A percentile compares a stretch with the other conserved stretches of the same genome.
phyloP scores from a whole-genome alignment of 2,113 vertebrate species.

The Ia io region DNA sequence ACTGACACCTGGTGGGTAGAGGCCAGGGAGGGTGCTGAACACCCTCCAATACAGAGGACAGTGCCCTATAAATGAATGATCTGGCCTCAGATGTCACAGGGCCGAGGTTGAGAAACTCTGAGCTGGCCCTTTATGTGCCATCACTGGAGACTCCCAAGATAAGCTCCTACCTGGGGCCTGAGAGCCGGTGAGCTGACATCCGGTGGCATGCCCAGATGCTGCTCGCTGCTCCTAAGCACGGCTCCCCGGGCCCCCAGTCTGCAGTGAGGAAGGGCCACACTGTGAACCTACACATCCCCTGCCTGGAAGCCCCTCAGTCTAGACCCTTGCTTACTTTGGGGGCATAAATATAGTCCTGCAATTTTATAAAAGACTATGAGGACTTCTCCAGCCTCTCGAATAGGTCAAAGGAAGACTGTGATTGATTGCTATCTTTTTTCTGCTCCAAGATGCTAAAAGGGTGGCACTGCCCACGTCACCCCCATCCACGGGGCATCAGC shows the following conservation, averaged over 20 bases:
- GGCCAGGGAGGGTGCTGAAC: no score
- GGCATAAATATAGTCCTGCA: not conserved
- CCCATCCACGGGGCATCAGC: not conserved
- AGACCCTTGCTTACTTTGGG: not conserved
- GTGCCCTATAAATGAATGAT: no score
- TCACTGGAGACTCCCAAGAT: not conserved
- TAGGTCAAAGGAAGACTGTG: not conserved
- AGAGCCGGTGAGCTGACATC: not conserved
- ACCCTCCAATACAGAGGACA: not conserved
- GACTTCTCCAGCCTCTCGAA: not conserved
- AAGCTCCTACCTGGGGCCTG: not conserved
- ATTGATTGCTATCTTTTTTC: not conserved
- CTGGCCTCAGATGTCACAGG: not conserved
- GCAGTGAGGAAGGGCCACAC: not conserved
- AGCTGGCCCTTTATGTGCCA: not conserved
- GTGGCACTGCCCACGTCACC: not conserved
- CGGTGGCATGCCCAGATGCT: fast-evolving
- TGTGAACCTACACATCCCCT: not conserved
- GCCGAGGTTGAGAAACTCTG: fast-evolving
- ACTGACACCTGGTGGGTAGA: not conserved
- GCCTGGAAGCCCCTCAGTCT: not conserved
- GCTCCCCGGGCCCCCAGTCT: not conserved
- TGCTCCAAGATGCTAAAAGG: not conserved
- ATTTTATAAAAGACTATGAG: not conserved
- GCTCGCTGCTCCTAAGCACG: fast-evolving